Conservation (phyloP, 2,888 invertebrate species). For the Linnaemya vulpina region DNA sequence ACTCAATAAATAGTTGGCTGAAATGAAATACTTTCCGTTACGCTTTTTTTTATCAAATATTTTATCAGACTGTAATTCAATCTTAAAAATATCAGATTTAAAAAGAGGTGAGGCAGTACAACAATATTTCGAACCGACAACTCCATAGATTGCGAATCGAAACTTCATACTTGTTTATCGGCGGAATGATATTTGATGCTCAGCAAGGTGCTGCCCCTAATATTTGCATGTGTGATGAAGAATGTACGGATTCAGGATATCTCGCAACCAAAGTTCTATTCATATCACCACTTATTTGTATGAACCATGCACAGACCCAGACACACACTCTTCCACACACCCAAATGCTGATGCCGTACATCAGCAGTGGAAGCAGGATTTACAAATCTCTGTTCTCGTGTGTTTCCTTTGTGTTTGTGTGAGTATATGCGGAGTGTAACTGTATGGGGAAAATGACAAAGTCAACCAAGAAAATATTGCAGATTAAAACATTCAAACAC, state of each 20-base stretch:
- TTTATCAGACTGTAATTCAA: too few species aligned
- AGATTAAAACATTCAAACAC: constrained; percentile 63
- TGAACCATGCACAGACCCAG: constrained; percentile 36
- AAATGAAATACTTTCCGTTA: too few species aligned
- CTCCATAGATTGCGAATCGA: too few species aligned
- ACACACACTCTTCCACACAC: not conserved
- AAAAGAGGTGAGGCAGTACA: too few species aligned
- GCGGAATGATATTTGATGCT: not conserved
- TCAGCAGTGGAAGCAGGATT: constrained; percentile 65
- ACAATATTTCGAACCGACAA: too few species aligned
- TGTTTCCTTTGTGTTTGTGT: constrained; percentile 15
- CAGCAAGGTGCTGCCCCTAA: not conserved
- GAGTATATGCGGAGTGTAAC: not conserved
- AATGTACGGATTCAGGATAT: constrained; percentile 48
- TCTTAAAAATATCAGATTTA: too few species aligned
- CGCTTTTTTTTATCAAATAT: too few species aligned
- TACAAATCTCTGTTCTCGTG: not conserved
- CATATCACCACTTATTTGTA: constrained; percentile 72
- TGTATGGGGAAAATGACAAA: constrained; percentile 65
- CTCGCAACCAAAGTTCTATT: constrained; percentile 64
- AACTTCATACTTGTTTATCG: too few species aligned
- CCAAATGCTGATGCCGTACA: constrained; percentile 36
- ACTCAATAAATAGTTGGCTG: too few species aligned
- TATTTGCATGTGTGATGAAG: constrained; percentile 3
- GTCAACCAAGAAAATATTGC: constrained; percentile 69